A percentile compares a stretch with the other conserved stretches of the same genome.
Evolutionary conservation across 2,113 vertebrate species (phyloP).

Genomic region (Anser cygnoides): DNA sequence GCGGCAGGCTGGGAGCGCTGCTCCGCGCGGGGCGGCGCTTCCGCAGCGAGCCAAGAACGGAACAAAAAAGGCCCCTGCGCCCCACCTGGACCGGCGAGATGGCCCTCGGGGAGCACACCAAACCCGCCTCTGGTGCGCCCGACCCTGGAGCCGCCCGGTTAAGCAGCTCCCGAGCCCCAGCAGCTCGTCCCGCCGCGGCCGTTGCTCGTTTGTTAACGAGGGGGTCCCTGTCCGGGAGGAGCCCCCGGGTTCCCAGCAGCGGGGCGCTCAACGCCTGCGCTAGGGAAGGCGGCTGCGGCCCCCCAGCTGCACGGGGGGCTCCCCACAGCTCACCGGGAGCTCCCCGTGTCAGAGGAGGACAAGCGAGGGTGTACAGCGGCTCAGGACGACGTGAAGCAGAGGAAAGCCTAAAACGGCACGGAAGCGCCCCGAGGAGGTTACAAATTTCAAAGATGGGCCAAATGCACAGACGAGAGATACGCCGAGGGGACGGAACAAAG

Average conservation of each 20-base stretch:
- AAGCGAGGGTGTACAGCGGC: neutral
- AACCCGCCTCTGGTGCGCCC: neutral
- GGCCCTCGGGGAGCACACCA: neutral
- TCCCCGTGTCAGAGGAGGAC: neutral
- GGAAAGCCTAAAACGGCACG: neutral
- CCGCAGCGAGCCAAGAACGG: neutral
- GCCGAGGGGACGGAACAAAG: neutral
- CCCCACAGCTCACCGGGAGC: neutral
- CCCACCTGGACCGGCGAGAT: neutral
- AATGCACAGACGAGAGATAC: neutral
- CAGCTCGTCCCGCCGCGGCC: neutral
- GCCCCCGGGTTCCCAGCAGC: neutral
- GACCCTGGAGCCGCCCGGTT: neutral
- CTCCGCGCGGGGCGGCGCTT: neutral
- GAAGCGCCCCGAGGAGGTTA: neutral
- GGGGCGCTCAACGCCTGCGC: neutral
- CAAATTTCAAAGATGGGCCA: neutral
- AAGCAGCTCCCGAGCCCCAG: neutral
- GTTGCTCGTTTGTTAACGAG: neutral
- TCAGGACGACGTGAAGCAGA: neutral
- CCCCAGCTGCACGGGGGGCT: accelerated
- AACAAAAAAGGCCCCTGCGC: neutral
- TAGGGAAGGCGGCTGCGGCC: accelerated
- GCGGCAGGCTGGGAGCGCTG: neutral
- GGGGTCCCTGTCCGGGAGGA: neutral